These are phyloP conservation scores for Calycopis cecrops DNA, from an alignment of 1,140 invertebrate genomes.

Conservation along the genomic window DNA sequence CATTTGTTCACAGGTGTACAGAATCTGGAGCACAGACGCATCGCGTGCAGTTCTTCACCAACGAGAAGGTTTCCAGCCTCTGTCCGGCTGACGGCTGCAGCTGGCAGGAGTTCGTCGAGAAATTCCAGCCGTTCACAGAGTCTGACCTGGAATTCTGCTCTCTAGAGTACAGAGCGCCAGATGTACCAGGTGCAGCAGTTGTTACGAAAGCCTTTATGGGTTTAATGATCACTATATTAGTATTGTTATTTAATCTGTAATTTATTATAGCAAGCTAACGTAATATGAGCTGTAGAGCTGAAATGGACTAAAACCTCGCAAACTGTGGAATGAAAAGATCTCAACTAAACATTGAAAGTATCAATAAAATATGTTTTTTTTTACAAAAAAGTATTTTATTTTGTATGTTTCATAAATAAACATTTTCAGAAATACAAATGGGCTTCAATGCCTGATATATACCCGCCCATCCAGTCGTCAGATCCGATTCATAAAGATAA, in stretches of 20 bases:
- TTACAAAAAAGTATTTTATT: too few species aligned
- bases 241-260: neutral
- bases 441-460: too few species aligned
- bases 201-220: neutral
- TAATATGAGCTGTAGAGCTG: too few species aligned
- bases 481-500: too few species aligned
- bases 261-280: neutral
- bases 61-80: conserved; percentile 39
- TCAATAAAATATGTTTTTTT: too few species aligned
- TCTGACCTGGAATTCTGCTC: conserved; percentile 45
- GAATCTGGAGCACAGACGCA: conserved; percentile 27
- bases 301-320: too few species aligned
- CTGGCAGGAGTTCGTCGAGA: conserved; percentile 43
- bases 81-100: conserved; percentile 49
- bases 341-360: too few species aligned
- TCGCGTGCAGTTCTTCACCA: conserved; percentile 45
- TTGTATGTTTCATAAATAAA: too few species aligned
- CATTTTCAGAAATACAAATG: too few species aligned
- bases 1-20: too few species aligned
- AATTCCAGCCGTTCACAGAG: conserved; percentile 35
- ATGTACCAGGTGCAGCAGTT: conserved; percentile 11
- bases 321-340: too few species aligned
- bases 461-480: too few species aligned
- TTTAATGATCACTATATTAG: neutral
- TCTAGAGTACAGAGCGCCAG: conserved; percentile 21